These are phyloP conservation scores for Ursus arctos DNA, from an alignment of 2,113 vertebrate species.

Conservation along the genomic window DNA sequence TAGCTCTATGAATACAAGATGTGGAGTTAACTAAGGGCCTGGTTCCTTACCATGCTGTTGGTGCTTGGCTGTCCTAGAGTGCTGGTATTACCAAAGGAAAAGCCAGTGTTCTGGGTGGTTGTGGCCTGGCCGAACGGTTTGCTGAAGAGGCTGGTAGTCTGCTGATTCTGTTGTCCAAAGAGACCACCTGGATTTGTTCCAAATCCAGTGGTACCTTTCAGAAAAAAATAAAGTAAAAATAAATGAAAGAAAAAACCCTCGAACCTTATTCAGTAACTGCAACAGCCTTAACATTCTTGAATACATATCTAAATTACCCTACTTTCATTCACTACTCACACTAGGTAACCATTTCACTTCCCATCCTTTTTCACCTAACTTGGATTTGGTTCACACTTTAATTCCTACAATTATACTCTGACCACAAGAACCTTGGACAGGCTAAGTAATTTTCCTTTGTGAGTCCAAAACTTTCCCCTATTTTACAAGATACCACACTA, in stretches of 20 bases:
- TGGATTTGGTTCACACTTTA: slow-evolving; percentile 16
- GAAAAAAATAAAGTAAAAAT: not conserved
- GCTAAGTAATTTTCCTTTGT: slow-evolving; percentile 12
- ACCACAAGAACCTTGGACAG: not conserved
- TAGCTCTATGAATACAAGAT: not conserved
- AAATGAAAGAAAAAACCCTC: not conserved
- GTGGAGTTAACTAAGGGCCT: not conserved
- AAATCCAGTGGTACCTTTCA: slow-evolving; percentile 91
- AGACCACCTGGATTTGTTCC: slow-evolving; percentile 91
- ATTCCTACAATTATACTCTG: slow-evolving; percentile 19
- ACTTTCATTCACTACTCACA: not conserved
- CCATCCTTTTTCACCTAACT: not conserved
- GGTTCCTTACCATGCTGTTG: slow-evolving; percentile 92
- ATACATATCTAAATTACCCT: not conserved
- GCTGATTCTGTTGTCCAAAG: slow-evolving; percentile 90
- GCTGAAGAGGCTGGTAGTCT: slow-evolving; percentile 91
- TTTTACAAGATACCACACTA: not conserved
- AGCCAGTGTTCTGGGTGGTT: slow-evolving; percentile 93
- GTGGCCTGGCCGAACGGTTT: slow-evolving; percentile 95
- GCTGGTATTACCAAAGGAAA: slow-evolving; percentile 94
- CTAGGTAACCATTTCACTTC: not conserved
- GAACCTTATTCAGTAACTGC: not conserved
- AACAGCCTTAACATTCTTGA: not conserved
- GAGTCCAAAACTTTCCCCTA: not conserved
- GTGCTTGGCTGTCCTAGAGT: slow-evolving; percentile 94